Base-by-base conservation (phyloP, 2,888 invertebrate genomes). In the Xestobium rufovillosum region DNA sequence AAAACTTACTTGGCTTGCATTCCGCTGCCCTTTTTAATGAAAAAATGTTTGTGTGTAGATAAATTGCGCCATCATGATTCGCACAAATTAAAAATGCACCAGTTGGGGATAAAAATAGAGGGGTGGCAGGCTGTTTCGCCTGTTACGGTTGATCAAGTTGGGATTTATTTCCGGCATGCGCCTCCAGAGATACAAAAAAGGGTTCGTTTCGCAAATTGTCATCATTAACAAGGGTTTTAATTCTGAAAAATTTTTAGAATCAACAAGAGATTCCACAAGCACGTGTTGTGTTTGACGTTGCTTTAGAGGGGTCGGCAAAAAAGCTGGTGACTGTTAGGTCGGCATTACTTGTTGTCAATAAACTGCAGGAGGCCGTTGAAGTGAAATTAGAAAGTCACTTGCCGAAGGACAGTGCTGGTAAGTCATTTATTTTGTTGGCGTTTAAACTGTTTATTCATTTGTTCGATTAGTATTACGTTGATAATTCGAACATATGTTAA, bases 91-190 rank as follows among this genome's bases (percentile, higher is more conserved):
- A 74, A 80, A 53, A 75, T 87, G 55, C 91, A 92, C 69, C 92
- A 94, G 65, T 75, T 98, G 43, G 77, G 83, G 26, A 84, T 96
- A 25, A 76, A 84, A 35, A 83, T 97, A 13, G 86, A 90, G 49
- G 92, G 91, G 34, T 97, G 95, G 92, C 75, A 81, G 45, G 68
- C 75, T 48, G 78, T 90, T 33, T 80, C 83, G 48, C 91, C 96
- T 1, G 85, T 98, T 10, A 88, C 92, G 4, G 88, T 98, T 1
- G 97, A 98, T 66, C 83, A 88, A 63, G 95, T 96, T 13, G 97
- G 97, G 2, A 78, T 87, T 27, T 97, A 85, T 69, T 97, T 96
- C 61, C 68, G 89, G n/a, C 76, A 78, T 44, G 76, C 80, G 0
- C 63, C 58, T 17, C 63, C 69, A 4, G 66, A 68, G 42, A 47